These are phyloP conservation scores for Amphiduros pacificus DNA, from an alignment of 2,888 invertebrate species.

Conservation along the genomic window DNA sequence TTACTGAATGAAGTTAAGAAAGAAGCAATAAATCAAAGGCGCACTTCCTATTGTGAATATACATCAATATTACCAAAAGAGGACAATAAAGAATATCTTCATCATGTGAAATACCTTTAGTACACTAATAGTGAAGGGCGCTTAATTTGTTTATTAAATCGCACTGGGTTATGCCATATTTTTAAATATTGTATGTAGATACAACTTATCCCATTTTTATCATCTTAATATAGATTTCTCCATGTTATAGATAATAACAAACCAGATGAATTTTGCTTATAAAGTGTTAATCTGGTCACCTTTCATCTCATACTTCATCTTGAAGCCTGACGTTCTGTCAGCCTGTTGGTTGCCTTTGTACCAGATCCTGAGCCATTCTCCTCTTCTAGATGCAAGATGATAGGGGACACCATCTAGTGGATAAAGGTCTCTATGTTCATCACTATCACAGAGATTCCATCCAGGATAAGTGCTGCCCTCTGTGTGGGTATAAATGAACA, in stretches of 20 bases:
- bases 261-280: not conserved
- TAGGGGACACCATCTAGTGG: slow-evolving; percentile 4
- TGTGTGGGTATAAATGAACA: slow-evolving; percentile 6
- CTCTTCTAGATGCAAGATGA: slow-evolving; percentile 5
- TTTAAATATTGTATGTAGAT: not conserved
- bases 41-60: too few species aligned
- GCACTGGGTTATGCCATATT: too few species aligned
- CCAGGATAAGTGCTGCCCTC: slow-evolving; percentile 6
- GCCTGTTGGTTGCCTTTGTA: slow-evolving; percentile 5
- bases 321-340: not conserved
- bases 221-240: not conserved
- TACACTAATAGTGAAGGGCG: too few species aligned
- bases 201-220: not conserved
- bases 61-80: too few species aligned
- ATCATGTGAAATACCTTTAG: too few species aligned
- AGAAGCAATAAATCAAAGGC: too few species aligned
- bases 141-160: too few species aligned
- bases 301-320: not conserved
- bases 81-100: too few species aligned
- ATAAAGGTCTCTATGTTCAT: too few species aligned
- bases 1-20: too few species aligned
- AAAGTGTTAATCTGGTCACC: not conserved
- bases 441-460: slow-evolving; percentile 2
- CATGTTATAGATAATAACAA: not conserved
- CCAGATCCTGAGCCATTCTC: not conserved